Evolutionary conservation across 2,113 vertebrate species (phyloP).

Genomic region (Rhinoptilus africanus): DNA sequence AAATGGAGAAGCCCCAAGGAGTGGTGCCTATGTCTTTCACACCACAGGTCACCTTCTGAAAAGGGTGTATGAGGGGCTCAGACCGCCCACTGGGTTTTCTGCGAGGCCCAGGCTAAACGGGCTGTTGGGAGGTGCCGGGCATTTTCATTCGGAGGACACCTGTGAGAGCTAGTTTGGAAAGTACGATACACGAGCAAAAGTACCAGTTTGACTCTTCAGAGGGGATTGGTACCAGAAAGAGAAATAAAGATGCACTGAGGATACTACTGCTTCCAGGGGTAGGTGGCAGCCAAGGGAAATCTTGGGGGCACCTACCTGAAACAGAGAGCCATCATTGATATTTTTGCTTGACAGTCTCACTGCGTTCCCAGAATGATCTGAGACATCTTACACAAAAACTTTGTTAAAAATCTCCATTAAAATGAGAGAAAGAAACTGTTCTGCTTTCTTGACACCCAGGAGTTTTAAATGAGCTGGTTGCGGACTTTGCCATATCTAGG

Average conservation of each 20-base stretch:
- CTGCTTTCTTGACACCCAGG: background rate
- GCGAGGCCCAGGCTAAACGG: background rate
- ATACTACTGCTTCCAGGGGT: background rate
- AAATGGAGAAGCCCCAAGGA: background rate
- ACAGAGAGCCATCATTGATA: background rate
- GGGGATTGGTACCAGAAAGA: background rate
- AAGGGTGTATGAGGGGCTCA: accelerated
- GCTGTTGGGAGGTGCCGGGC: background rate
- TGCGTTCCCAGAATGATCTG: background rate
- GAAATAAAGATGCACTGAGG: background rate
- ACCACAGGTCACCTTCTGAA: background rate
- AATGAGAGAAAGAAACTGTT: background rate
- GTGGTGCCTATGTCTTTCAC: background rate
- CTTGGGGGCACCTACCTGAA: background rate
- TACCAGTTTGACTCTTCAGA: background rate
- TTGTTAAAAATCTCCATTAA: background rate
- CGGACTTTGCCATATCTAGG: background rate
- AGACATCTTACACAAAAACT: background rate
- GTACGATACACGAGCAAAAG: background rate
- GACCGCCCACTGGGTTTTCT: background rate
- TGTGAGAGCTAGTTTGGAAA: background rate
- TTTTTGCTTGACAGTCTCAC: background rate
- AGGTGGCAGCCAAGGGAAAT: background rate
- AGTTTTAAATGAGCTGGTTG: background rate
- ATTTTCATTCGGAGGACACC: background rate